Conservation (phyloP, 2,797 vertebrate genomes). For the Glyptemys insculpta region DNA sequence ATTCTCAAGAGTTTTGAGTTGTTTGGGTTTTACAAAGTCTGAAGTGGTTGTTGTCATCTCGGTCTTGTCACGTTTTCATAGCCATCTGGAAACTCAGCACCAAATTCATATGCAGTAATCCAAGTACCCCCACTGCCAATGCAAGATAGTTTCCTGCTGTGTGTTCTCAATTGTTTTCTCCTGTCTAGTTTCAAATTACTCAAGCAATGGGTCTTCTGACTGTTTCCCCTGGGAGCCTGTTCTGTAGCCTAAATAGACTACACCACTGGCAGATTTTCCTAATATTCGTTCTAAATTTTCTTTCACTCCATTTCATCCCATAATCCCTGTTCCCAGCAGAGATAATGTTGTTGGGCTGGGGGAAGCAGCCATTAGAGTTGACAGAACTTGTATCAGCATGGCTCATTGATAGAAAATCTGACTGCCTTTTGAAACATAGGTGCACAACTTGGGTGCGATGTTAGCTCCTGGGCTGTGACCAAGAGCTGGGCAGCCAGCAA, state of each 20-base stretch:
- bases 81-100: slow-evolving; percentile 57
- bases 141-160: slow-evolving; percentile 59
- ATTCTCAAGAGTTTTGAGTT: slow-evolving; percentile 39
- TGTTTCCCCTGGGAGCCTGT: slow-evolving; percentile 36
- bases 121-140: slow-evolving; percentile 41
- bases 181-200: slow-evolving; percentile 32
- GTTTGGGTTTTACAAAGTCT: slow-evolving; percentile 52
- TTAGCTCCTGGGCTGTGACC: background rate
- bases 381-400: background rate
- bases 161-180: slow-evolving; percentile 39
- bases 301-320: slow-evolving; percentile 26
- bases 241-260: slow-evolving; percentile 35
- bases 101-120: slow-evolving; percentile 39
- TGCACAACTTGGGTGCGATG: background rate
- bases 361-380: slow-evolving; percentile 48
- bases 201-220: slow-evolving; percentile 48
- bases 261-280: slow-evolving; percentile 65
- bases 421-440: slow-evolving; percentile 26
- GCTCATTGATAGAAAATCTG: slow-evolving; percentile 26
- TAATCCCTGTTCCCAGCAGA: slow-evolving; percentile 55
- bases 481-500: background rate
- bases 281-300: slow-evolving; percentile 45
- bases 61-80: slow-evolving; percentile 57
- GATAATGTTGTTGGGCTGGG: slow-evolving; percentile 3
- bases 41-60: slow-evolving; percentile 60